Conservation (phyloP, 2,797 vertebrate genomes). For the Darevskia nairensis region DNA sequence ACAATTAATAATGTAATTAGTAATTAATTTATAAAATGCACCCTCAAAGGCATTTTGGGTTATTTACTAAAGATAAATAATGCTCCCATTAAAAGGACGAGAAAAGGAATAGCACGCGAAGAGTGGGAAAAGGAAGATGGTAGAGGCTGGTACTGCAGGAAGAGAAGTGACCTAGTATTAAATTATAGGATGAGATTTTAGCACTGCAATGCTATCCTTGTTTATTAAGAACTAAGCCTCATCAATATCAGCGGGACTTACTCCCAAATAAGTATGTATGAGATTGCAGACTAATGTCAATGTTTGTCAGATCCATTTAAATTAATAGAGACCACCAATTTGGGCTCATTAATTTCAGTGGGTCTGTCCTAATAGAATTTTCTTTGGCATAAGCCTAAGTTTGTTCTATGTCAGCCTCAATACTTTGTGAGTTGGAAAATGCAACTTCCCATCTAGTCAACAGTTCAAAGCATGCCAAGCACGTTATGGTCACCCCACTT, state of each 20-base stretch:
- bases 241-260: too few relatives aligned
- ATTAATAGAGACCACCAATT: too few relatives aligned
- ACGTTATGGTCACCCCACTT: neutral
- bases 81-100: constrained; percentile 46
- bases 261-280: too few relatives aligned
- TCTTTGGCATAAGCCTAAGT: neutral
- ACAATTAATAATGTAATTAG: constrained; percentile 74
- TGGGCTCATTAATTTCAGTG: neutral
- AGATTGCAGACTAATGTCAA: too few relatives aligned
- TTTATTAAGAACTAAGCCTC: too few relatives aligned
- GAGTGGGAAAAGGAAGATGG: neutral
- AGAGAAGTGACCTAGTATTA: too few relatives aligned
- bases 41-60: constrained; percentile 54
- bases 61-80: constrained; percentile 61
- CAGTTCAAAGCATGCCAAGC: too few relatives aligned
- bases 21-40: constrained; percentile 72
- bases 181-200: neutral
- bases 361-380: neutral
- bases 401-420: neutral
- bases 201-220: too few relatives aligned
- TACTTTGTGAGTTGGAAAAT: neutral
- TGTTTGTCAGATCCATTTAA: too few relatives aligned
- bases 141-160: neutral
- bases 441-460: neutral
- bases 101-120: constrained; percentile 43